phyloP scores from a whole-genome alignment of 2,113 vertebrate species.

The Reinhardtius hippoglossoides region DNA sequence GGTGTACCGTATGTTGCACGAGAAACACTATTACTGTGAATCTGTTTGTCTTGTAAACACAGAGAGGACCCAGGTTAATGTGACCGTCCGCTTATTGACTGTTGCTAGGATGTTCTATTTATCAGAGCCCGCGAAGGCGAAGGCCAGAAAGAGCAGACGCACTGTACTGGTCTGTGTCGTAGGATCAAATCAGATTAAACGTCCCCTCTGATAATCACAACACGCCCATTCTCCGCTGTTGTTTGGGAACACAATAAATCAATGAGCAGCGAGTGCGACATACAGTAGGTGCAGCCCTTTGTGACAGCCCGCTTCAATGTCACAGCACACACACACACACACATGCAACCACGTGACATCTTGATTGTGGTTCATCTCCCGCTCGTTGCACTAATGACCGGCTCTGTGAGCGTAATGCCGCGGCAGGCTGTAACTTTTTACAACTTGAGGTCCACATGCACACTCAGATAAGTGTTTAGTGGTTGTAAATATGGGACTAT shows the following conservation, averaged over 20 bases:
- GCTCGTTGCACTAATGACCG: constrained; percentile 68
- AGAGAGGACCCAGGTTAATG: constrained; percentile 16
- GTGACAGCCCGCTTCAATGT: background rate
- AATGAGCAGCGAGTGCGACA: background rate
- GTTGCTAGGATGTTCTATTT: constrained; percentile 40
- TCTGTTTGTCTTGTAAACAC: constrained; percentile 39
- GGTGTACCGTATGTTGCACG: background rate
- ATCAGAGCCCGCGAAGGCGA: constrained; percentile 28
- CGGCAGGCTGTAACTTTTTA: constrained; percentile 67
- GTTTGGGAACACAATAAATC: constrained; percentile 15
- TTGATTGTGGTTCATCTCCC: constrained; percentile 50
- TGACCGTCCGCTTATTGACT: constrained; percentile 2
- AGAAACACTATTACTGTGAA: background rate
- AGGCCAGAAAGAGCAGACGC: constrained; percentile 49
- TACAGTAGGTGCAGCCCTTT: constrained; percentile 9
- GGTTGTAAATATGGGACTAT: constrained; percentile 64
- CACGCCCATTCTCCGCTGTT: constrained; percentile 41
- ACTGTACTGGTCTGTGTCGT: constrained; percentile 37
- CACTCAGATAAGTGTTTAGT: constrained; percentile 74
- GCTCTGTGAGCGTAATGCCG: constrained; percentile 47
- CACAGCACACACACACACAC: constrained; percentile 13
- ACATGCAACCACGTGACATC: constrained; percentile 44
- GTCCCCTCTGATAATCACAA: constrained; percentile 50
- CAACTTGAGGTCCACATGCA: constrained; percentile 67
- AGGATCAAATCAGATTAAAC: constrained; percentile 71